Percentiles rank a stretch among this genome's conserved stretches.
These are phyloP conservation scores for Stomatorhinus ivindoensis DNA, from an alignment of 2,113 vertebrate genomes.

Conservation along the genomic window DNA sequence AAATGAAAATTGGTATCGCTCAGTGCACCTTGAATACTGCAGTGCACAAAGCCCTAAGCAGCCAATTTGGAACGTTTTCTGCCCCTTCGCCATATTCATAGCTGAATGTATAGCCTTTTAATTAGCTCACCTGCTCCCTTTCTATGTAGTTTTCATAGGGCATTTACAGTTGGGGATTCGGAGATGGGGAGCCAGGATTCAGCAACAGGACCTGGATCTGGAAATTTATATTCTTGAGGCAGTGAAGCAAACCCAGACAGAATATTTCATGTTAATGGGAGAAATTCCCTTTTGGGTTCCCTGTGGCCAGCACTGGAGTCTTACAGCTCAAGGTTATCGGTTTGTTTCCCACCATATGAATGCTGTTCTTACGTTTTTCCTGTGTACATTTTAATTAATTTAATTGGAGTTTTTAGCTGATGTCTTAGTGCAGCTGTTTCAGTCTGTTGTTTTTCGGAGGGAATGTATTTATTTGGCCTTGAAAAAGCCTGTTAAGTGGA, in stretches of 20 bases:
- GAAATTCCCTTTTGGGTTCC: not conserved
- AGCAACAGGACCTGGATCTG: not conserved
- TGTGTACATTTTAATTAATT: not conserved
- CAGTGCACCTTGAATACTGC: not conserved
- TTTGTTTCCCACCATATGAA: not conserved
- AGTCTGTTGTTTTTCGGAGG: not conserved
- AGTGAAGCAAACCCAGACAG: not conserved
- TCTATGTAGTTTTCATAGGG: not conserved
- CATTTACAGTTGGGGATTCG: not conserved
- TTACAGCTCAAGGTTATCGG: not conserved
- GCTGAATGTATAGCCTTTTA: not conserved
- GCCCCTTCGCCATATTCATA: not conserved
- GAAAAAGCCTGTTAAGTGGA: not conserved
- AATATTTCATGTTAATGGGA: not conserved
- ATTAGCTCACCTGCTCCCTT: not conserved
- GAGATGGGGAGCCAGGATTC: not conserved
- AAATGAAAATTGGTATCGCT: constrained; percentile 15
- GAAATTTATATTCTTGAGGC: not conserved
- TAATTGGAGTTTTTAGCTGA: not conserved
- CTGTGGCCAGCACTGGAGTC: not conserved
- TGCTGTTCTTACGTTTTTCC: not conserved
- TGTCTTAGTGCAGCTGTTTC: not conserved
- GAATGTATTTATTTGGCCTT: not conserved
- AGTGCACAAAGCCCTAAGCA: not conserved
- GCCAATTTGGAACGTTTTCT: not conserved